Conservation (phyloP, 2,113 vertebrate species). For the Lepisosteus oculatus region DNA sequence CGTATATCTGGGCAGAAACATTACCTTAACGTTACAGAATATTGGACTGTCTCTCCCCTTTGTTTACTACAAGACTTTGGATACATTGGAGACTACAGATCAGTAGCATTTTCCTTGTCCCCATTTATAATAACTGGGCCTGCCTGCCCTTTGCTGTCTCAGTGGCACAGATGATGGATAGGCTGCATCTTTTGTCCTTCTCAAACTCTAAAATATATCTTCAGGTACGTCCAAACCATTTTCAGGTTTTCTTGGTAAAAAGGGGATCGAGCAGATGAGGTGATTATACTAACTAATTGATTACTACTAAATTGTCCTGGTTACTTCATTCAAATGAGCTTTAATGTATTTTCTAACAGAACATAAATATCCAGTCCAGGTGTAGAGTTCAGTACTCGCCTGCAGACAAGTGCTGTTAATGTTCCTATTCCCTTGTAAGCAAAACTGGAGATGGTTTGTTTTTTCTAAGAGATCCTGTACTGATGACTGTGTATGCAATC, state of each 20-base stretch:
- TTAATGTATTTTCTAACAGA: too few relatives aligned
- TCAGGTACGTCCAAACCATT: not conserved
- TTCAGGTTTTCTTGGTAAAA: too few relatives aligned
- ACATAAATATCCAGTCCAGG: too few relatives aligned
- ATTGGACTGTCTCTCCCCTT: too few relatives aligned
- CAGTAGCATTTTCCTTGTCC: not conserved
- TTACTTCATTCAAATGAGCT: too few relatives aligned
- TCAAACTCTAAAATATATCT: not conserved
- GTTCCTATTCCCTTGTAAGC: not conserved
- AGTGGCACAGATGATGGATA: not conserved
- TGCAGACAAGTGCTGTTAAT: too few relatives aligned
- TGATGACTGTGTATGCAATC: not conserved
- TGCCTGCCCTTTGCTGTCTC: not conserved
- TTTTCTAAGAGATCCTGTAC: not conserved
- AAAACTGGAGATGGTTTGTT: not conserved
- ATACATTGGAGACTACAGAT: not conserved
- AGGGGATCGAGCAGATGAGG: too few relatives aligned
- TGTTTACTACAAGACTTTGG: not conserved
- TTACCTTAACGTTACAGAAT: too few relatives aligned
- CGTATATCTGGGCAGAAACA: too few relatives aligned
- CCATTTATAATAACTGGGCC: slow-evolving; percentile 3
- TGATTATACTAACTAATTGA: too few relatives aligned
- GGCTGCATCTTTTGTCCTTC: not conserved
- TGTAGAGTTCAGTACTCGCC: too few relatives aligned
- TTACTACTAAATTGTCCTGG: too few relatives aligned